Conservation (phyloP, 2,888 invertebrate genomes). For the Eilema sororculum region DNA sequence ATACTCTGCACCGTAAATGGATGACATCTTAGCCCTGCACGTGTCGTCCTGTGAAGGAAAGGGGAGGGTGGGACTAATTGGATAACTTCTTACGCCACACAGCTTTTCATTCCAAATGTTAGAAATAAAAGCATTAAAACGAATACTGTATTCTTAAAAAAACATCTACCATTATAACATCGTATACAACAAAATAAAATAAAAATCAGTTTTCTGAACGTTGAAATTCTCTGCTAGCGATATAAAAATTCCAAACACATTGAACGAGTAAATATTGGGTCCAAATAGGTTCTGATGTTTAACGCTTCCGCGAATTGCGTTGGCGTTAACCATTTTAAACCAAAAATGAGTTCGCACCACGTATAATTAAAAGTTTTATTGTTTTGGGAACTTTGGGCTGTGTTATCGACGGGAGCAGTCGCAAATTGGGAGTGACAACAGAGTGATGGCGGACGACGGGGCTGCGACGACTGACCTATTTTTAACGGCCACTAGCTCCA, state of each 20-base stretch:
- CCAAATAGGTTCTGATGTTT: neutral
- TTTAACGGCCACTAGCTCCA: neutral
- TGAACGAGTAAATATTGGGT: neutral
- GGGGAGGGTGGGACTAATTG: too few relatives aligned
- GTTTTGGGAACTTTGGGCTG: neutral
- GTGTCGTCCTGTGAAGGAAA: too few relatives aligned
- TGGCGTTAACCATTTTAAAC: neutral
- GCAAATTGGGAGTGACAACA: neutral
- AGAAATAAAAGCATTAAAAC: too few relatives aligned
- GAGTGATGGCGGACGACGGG: neutral
- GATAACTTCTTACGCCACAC: too few relatives aligned
- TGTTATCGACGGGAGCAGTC: neutral
- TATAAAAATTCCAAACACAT: neutral
- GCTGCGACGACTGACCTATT: neutral
- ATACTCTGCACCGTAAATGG: too few relatives aligned
- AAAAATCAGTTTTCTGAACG: neutral
- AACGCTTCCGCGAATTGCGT: neutral
- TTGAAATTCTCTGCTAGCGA: neutral
- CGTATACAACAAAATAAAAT: too few relatives aligned
- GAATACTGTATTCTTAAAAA: too few relatives aligned
- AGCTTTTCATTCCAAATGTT: too few relatives aligned
- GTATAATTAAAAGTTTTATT: conserved; percentile 1
- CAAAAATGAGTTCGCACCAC: neutral
- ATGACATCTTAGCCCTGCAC: too few relatives aligned
- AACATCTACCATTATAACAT: too few relatives aligned